Evolutionary conservation across 2,888 invertebrate genomes (phyloP).

Genomic region (Synergus gifuensis): DNA sequence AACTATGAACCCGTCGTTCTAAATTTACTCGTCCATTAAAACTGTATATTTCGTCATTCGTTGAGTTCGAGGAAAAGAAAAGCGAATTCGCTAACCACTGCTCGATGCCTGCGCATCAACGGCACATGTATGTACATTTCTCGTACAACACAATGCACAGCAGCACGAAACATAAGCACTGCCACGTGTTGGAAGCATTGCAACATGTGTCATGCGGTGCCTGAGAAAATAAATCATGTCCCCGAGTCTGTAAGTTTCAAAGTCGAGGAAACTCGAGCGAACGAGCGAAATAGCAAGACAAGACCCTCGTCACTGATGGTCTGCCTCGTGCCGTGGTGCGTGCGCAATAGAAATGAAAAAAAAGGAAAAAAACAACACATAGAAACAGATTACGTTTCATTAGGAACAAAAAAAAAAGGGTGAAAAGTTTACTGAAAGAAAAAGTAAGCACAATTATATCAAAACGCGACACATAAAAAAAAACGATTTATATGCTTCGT

Average conservation of each 20-base stretch:
- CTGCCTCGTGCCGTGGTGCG: neutral
- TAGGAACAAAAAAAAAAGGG: too few species aligned
- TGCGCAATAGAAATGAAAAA: neutral
- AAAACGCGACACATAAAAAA: too few species aligned
- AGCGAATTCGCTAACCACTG: neutral
- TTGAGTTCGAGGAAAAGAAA: neutral
- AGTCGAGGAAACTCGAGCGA: conserved; percentile 3
- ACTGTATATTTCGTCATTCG: neutral
- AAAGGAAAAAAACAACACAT: neutral
- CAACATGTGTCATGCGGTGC: neutral
- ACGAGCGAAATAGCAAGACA: neutral
- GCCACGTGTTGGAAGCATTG: neutral
- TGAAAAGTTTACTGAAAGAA: too few species aligned
- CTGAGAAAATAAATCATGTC: conserved; percentile 1
- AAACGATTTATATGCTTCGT: too few species aligned
- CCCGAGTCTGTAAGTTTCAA: neutral
- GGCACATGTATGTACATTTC: neutral
- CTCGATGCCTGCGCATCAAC: neutral
- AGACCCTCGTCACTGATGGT: neutral
- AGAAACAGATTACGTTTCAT: too few species aligned
- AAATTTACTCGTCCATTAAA: conserved; percentile 2
- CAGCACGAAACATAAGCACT: conserved; percentile 1
- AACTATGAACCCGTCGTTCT: neutral
- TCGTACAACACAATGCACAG: neutral
- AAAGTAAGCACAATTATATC: too few species aligned